Base-by-base conservation (phyloP, 2,888 invertebrate genomes). In the Altica lythri region DNA sequence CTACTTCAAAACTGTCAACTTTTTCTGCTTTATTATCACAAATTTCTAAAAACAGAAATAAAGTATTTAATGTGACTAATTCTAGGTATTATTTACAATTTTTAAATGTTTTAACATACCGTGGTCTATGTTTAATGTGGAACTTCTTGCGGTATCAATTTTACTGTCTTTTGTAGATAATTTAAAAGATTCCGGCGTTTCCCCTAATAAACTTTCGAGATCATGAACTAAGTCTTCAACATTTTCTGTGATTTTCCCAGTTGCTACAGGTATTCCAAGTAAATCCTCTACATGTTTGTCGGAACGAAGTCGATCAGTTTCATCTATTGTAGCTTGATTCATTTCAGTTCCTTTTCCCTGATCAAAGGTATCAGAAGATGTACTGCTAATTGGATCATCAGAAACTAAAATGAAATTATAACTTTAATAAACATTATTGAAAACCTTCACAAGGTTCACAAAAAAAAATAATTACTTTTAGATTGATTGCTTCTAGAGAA, bases 191-290 rank as follows among this genome's bases (percentile, higher is more conserved):
- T 66, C 64, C 2, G 66, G 59, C 1, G 70, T 57, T 48, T 69
- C 73, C 2, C 73, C 75, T 43, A 77, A 63, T 35, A 77, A 64
- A 44, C 72, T 76, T 47, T 77, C 75, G 50, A 77, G 64, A 57
- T 77, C 77, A 44, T 75, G 73, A n/a, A 75, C 76, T 53, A 77
- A 69, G 62, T 77, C 77, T 53, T 77, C 76, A 14, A 76, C 75
- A 64, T 76, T 72, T 62, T 75, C 76, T 10, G 72, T 73, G 47
- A 74, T 74, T 58, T 70, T 69, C 44, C 70, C 74, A 32, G 59
- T 59, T 1, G 69, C 49, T 12, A 68, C 66, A 44, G 66, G 69
- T 57, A 73, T 69, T 30, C 63, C 68, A 16, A 74, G 59, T 53
- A 72, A 63, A 12, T 68, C 66, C 8, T 61, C 63, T 34, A 64